Evolutionary conservation across 2,888 invertebrate species (phyloP), one percentile per base, ranked within the genome.

Genomic region (Scotopteryx bipunctaria): DNA sequence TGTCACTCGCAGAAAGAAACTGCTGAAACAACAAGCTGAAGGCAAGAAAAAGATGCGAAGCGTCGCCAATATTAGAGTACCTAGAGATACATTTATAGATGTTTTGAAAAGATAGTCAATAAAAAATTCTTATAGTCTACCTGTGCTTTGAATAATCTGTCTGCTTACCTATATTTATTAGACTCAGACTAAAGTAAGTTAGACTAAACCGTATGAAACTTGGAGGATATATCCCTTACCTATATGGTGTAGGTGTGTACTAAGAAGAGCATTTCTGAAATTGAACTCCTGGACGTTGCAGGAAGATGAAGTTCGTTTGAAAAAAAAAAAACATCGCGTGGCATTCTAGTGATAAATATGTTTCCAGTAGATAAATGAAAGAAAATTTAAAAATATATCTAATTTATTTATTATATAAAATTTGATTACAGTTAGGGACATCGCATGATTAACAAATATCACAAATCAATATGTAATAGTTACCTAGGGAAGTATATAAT

Each of bases 1-100:
- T 83, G 91, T 97, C 1, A 96, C 96, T 0, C 91, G 99, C 66
- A 93, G 94, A 76, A 96, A 94, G 92, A 99, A 99, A 79, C 89
- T 99, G 21, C 81, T 99, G 13, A 94, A 94, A 56, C 93, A 95
- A 71, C 99, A 99, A 90, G 92, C 96, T 0, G 98, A 98, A 69
- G 99, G 99, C 4, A 99, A 99, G 81, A 97, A 96, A 82, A 94
- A 94, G 81, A 95, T 99, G 96, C 93, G 96, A 71, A 94, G 94
- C 91, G 92, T 98, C 53, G 98, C 98, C 37, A 97, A 97, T 76
- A 95, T 99, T 61, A 93, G 95, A 69, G 91, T 99, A 64, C 98
- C 99, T 1, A 93, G 97, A 78, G 95, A 99, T 77, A 97, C 98
- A 1, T 99, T 99, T 80, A 96, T 99, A 63, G 94, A 97, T 83